Evolutionary conservation across 30 jellyfish, hydroid and myxozoan genomes (phyloP).

Genomic region (Rhopilema esculentum): DNA sequence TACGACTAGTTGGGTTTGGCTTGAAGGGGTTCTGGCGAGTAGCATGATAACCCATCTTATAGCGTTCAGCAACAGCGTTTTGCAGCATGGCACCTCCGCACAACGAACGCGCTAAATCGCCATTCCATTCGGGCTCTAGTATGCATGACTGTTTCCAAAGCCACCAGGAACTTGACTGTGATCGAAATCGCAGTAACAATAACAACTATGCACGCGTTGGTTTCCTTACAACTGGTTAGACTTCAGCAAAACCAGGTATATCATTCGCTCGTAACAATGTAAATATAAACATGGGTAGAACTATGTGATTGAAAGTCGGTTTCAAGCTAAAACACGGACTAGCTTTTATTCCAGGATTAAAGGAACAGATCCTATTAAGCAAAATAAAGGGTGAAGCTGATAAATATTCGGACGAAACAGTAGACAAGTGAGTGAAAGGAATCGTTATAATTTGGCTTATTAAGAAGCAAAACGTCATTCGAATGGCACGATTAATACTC

Average conservation of each 20-base stretch:
- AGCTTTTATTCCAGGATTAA: neutral
- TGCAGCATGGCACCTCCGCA: neutral
- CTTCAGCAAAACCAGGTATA: neutral
- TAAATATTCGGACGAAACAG: neutral
- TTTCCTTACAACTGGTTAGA: neutral
- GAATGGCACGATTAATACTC: neutral
- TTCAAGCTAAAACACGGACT: constrained; percentile 9
- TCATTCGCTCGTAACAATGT: constrained; percentile 6
- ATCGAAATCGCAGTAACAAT: neutral
- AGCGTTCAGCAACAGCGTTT: neutral
- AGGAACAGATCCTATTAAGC: neutral
- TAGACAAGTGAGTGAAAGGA: neutral
- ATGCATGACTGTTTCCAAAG: neutral
- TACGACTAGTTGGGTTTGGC: neutral
- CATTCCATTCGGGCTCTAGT: neutral
- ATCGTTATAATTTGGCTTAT: too few species aligned
- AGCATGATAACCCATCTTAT: constrained; percentile 23
- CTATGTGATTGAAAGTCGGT: neutral
- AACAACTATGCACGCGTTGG: neutral
- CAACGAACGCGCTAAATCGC: neutral
- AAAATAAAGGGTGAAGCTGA: neutral
- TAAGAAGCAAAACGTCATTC: neutral
- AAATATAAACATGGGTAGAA: neutral
- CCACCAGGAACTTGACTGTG: neutral
- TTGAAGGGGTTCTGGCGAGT: constrained; percentile 10